These are phyloP conservation scores for Adelphocoris suturalis DNA, from an alignment of 2,888 invertebrate species.

Conservation along the genomic window DNA sequence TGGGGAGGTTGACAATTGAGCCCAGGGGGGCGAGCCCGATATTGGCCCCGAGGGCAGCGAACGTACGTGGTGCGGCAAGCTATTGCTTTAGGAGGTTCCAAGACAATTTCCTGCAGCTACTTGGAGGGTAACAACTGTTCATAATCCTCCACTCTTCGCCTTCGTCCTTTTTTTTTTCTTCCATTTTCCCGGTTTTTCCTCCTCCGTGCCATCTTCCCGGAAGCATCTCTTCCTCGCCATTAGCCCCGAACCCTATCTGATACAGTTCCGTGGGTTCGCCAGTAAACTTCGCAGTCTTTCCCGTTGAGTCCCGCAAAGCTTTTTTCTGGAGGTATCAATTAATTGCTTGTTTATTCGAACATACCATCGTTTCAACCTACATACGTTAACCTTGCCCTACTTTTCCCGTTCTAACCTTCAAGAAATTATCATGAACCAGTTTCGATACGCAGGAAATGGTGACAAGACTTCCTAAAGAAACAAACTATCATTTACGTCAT, in stretches of 20 bases:
- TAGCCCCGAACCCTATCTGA: background rate
- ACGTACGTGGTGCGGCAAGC: constrained; percentile 58
- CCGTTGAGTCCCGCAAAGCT: background rate
- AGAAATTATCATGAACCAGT: too few species aligned
- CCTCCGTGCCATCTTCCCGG: background rate
- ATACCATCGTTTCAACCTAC: background rate
- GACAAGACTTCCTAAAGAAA: too few species aligned
- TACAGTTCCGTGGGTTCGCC: background rate
- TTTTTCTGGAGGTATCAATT: background rate
- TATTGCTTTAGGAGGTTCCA: constrained; percentile 64
- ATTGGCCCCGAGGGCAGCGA: constrained; percentile 53
- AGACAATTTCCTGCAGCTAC: constrained; percentile 71
- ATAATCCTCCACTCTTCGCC: constrained; percentile 59
- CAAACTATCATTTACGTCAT: too few species aligned
- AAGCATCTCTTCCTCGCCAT: constrained; percentile 33
- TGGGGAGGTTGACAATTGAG: constrained; percentile 60
- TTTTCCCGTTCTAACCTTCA: background rate
- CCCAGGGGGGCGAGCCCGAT: constrained; percentile 39
- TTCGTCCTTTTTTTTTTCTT: too few species aligned
- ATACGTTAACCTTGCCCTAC: background rate
- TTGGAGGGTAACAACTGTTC: constrained; percentile 71
- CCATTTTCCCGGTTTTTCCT: background rate
- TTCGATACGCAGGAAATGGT: too few species aligned
- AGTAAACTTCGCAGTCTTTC: constrained; percentile 9
- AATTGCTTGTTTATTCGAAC: constrained; percentile 32